Conservation (phyloP, 2,888 invertebrate species). For the Glyphotaelius pellucidus region DNA sequence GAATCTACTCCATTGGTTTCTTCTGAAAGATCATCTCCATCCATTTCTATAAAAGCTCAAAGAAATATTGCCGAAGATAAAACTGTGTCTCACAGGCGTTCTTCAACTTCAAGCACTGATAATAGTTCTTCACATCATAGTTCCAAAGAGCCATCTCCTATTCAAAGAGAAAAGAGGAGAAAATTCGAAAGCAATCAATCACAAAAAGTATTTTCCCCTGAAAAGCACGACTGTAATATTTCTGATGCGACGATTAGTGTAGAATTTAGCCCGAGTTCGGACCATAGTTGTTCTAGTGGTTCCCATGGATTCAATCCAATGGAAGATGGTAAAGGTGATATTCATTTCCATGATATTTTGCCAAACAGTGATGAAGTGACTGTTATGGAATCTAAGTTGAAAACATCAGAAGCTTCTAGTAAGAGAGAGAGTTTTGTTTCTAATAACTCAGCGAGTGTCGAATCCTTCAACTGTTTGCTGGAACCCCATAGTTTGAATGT, state of each 20-base stretch:
- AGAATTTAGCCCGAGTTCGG: constrained; percentile 74
- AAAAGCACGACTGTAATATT: constrained; percentile 68
- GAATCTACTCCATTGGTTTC: constrained; percentile 84
- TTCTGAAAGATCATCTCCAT: constrained; percentile 72
- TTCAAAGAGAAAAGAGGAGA: constrained; percentile 52
- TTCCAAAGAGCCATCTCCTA: constrained; percentile 59
- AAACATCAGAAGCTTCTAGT: constrained; percentile 37
- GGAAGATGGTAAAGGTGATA: constrained; percentile 61
- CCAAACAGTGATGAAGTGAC: constrained; percentile 50
- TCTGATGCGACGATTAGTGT: constrained; percentile 69
- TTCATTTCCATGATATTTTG: constrained; percentile 51
- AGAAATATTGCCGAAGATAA: constrained; percentile 56
- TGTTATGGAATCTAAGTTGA: constrained; percentile 50
- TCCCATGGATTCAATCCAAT: constrained; percentile 68
- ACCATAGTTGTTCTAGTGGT: constrained; percentile 72
- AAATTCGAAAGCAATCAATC: constrained; percentile 47
- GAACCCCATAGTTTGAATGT: constrained; percentile 76
- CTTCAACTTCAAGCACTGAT: constrained; percentile 54
- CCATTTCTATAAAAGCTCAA: constrained; percentile 67
- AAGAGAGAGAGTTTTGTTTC: constrained; percentile 48
- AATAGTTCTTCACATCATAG: constrained; percentile 58
- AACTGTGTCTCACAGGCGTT: constrained; percentile 53
- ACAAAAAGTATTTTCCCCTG: constrained; percentile 68
- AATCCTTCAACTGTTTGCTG: constrained; percentile 72
- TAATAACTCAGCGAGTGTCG: constrained; percentile 69